A percentile compares a stretch with the other conserved stretches of the same genome.
Evolutionary conservation across 37 sponge, comb jelly and placozoan species (phyloP).

Genomic region (Chondrosia reniformis): DNA sequence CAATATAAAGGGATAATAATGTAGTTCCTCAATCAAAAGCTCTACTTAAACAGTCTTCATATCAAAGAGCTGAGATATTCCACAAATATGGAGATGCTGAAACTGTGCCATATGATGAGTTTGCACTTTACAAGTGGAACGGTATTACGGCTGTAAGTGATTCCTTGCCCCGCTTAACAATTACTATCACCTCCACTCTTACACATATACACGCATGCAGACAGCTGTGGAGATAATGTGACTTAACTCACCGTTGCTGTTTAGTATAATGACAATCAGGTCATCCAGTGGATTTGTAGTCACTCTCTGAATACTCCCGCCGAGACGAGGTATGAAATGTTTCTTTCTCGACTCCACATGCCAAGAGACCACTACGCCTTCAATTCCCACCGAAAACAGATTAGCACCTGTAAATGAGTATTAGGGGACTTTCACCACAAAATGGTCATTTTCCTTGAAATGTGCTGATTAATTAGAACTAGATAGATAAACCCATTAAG

Average conservation of each 20-base stretch:
- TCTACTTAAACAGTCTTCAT: no score
- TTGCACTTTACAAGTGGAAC: neutral
- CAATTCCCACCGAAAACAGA: slow-evolving; percentile 90
- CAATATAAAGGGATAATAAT: no score
- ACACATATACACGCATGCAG: slow-evolving; percentile 9
- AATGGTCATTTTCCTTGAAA: no score
- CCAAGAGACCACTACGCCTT: slow-evolving; percentile 89
- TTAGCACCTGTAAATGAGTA: slow-evolving; percentile 51
- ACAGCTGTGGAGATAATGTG: no score
- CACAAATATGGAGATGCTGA: no score
- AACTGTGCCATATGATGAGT: neutral
- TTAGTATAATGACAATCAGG: slow-evolving; percentile 57
- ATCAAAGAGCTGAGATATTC: no score
- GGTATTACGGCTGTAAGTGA: no score
- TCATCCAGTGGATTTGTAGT: slow-evolving; percentile 44
- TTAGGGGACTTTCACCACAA: neutral
- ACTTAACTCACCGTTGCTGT: slow-evolving; percentile 59
- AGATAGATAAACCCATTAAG: no score
- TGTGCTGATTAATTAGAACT: no score
- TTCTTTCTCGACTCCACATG: slow-evolving; percentile 58
- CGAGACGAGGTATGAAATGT: slow-evolving; percentile 77
- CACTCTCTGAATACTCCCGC: slow-evolving; percentile 57
- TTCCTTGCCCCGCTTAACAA: no score
- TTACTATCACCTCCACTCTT: neutral
- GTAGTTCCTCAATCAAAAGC: no score